Conservation (phyloP, 1,140 invertebrate species). For the Mercenaria mercenaria region DNA sequence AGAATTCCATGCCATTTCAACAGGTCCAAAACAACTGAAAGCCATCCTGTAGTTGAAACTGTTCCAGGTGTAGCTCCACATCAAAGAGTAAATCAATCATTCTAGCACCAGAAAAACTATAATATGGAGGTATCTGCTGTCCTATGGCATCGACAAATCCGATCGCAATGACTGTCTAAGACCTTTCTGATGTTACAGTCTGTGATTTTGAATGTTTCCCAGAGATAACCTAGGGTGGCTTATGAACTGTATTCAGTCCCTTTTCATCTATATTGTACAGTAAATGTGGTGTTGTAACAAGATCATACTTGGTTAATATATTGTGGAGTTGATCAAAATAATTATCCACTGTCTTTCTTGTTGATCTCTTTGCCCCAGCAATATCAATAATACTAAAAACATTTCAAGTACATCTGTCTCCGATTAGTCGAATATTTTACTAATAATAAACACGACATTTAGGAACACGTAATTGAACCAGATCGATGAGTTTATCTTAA, state of each 20-base stretch:
- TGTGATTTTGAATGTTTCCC: neutral
- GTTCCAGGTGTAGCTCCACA: conserved; percentile 7
- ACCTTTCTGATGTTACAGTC: conserved; percentile 16
- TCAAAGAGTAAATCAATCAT: conserved; percentile 73
- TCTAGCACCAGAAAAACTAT: conserved; percentile 83
- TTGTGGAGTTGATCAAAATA: conserved; percentile 12
- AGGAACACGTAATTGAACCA: too few relatives aligned
- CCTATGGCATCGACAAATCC: conserved; percentile 81
- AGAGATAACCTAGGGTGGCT: neutral
- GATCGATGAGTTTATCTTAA: too few relatives aligned
- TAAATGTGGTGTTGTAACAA: neutral
- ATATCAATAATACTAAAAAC: too few relatives aligned
- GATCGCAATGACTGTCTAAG: neutral
- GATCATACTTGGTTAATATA: neutral
- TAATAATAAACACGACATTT: too few relatives aligned
- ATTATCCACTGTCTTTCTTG: neutral
- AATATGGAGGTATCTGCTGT: conserved; percentile 81
- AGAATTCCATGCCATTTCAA: neutral
- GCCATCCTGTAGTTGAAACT: conserved; percentile 37
- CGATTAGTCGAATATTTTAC: too few relatives aligned
- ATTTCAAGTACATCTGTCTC: too few relatives aligned
- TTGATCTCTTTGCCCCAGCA: neutral
- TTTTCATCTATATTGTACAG: conserved; percentile 12
- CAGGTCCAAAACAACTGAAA: neutral
- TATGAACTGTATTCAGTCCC: neutral